Conservation (phyloP, 2,888 invertebrate species). For the Nineta flava region DNA sequence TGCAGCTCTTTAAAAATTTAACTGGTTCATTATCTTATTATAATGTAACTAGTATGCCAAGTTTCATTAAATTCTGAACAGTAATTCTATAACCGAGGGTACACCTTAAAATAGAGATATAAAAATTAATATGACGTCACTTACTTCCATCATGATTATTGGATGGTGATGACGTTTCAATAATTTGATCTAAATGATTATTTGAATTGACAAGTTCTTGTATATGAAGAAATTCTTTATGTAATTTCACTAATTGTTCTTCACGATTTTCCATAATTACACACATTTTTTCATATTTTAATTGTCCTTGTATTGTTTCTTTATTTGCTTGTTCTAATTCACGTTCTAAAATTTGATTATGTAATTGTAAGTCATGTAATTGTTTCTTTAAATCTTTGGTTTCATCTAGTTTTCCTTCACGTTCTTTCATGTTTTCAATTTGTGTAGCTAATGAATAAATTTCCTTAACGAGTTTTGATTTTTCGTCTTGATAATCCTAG, state of each 20-base stretch:
- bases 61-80: no score
- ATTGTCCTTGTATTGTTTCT: background rate
- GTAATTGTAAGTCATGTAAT: background rate
- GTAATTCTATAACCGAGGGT: no score
- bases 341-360: background rate
- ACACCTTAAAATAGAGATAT: no score
- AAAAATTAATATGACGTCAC: no score
- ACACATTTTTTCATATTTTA: background rate
- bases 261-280: conserved; percentile 1
- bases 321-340: background rate
- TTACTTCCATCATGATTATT: no score
- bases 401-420: background rate
- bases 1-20: no score
- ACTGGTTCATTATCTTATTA: no score
- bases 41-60: no score
- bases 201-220: background rate
- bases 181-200: background rate
- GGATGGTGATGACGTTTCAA: no score
- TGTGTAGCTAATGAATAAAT: background rate
- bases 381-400: background rate
- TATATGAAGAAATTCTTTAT: background rate
- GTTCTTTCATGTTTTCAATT: background rate
- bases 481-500: background rate
- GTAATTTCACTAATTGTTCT: background rate
- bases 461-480: background rate